Percentiles rank a stretch among this genome's conserved stretches.
phyloP scores from a whole-genome alignment of 2,113 vertebrate species.

The Erinaceus europaeus region DNA sequence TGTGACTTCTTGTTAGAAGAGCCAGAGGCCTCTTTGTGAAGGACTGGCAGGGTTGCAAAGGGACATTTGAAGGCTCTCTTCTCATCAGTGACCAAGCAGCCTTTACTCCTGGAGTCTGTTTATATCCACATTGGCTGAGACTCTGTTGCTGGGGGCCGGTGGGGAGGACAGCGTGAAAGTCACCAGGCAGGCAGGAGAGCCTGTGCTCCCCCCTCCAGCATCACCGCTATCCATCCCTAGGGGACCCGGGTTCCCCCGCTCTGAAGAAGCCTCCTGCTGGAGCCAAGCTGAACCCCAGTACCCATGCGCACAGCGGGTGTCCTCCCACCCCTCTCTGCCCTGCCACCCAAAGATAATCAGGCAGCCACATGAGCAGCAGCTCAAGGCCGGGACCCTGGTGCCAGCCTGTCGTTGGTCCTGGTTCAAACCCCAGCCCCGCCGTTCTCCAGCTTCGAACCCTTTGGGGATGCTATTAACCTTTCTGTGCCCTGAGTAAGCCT shows the following conservation, averaged over 20 bases:
- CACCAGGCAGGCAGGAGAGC: not conserved
- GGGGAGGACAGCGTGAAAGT: not conserved
- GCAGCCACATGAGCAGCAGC: not conserved
- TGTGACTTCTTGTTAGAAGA: slow-evolving; percentile 27
- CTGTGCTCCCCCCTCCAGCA: not conserved
- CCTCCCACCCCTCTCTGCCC: not conserved
- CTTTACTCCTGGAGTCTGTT: too few species aligned
- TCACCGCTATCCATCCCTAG: not conserved
- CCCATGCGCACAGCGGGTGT: not conserved
- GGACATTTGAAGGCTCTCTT: not conserved
- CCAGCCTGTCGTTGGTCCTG: not conserved
- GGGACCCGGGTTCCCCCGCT: not conserved
- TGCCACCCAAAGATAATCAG: not conserved
- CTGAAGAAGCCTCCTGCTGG: not conserved
- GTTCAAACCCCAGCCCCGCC: not conserved
- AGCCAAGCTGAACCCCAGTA: not conserved
- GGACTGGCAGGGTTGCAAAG: not conserved
- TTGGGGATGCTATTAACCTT: slow-evolving; percentile 7
- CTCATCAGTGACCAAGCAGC: not conserved
- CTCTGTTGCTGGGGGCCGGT: too few species aligned
- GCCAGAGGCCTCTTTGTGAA: not conserved
- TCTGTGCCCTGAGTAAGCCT: not conserved
- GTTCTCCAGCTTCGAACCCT: not conserved
- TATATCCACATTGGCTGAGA: too few species aligned
- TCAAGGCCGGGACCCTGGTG: not conserved